Base-by-base conservation (phyloP, 2,888 invertebrate species). In the Lycocerus yunnanus region DNA sequence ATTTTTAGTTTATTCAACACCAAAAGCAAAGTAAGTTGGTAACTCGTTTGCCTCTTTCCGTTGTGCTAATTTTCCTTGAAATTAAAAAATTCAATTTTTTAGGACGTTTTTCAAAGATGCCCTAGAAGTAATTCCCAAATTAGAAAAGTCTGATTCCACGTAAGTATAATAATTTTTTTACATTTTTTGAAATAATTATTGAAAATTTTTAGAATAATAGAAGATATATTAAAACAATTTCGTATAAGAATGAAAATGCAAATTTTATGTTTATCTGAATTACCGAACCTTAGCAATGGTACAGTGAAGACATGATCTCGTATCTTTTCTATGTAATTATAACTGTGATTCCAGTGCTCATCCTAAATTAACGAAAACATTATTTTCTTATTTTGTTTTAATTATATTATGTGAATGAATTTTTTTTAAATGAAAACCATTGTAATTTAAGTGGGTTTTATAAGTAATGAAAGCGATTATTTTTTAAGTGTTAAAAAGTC, bases 61-160 rank as follows among this genome's bases (percentile, higher is more conserved):
- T 18, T 18, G 4, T 18, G 4, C 9, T n/a, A n/a, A n/a, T n/a
- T n/a, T n/a, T n/a, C n/a, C n/a, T n/a, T n/a, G n/a, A n/a, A n/a
- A 21, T 21, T 21, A 1, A 24, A 24, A 70, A 14, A 16, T 21
- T 24, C 2, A 14, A 18, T 16, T 71, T 89, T 89, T 69, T 84
- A 94, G 93, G 81, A 91, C 91, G 82, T 93, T 95, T 84, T 93
- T 96, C 78, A 91, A 90, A 80, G 97, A 97, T 87, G 96, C 97
- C 0, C 86, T 96, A 73, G 93, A 94, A 75, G 91, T 92, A 5
- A 91, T 95, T 78, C 94, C 95, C 20, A 90, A 90, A 0, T 86
- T 95, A 11, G 90, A 91, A 81, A 78, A 89, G 88, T 84, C 89
- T 81, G 91, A 86, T 76, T 75, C 79, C 70, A 83, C 82, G 78